A percentile compares a stretch with the other conserved stretches of the same genome.
These are phyloP conservation scores for Oryzias javanicus DNA, from an alignment of 2,113 vertebrate genomes.

Conservation along the genomic window DNA sequence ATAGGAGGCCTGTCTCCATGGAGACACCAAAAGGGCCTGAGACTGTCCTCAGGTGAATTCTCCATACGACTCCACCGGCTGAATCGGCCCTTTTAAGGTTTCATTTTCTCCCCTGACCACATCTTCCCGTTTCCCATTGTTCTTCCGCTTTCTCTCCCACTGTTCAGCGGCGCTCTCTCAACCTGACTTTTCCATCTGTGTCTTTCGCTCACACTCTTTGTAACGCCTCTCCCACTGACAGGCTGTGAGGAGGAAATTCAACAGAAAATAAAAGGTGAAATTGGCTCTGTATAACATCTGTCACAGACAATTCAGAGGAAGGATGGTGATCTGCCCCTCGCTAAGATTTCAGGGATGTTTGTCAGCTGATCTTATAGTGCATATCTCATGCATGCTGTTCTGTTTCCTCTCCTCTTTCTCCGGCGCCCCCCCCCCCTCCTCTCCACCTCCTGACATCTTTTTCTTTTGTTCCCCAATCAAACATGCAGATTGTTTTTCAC, in stretches of 20 bases:
- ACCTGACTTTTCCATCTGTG: conserved; percentile 31
- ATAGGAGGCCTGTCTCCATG: conserved; percentile 67
- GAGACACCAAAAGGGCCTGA: conserved; percentile 66
- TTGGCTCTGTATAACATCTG: conserved; percentile 57
- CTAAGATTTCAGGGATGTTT: conserved; percentile 47
- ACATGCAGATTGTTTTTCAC: conserved; percentile 19
- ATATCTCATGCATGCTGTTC: conserved; percentile 33
- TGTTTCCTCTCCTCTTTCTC: conserved; percentile 5
- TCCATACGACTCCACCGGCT: conserved; percentile 47
- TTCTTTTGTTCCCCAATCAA: conserved; percentile 13
- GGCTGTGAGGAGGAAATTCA: conserved; percentile 35
- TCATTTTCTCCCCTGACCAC: conserved; percentile 67
- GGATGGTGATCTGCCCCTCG: conserved; percentile 46
- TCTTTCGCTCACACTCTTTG: conserved; percentile 50
- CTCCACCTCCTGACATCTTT: conserved; percentile 16
- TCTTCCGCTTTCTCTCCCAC: conserved; percentile 56
- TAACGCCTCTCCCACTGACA: conserved; percentile 54
- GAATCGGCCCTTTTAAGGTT: conserved; percentile 68
- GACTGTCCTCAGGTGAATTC: conserved; percentile 64
- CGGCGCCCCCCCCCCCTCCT: background rate
- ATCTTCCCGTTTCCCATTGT: conserved; percentile 59
- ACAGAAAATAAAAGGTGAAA: conserved; percentile 47
- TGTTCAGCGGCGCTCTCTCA: conserved; percentile 26
- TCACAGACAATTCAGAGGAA: conserved; percentile 43
- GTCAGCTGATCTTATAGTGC: conserved; percentile 56